Evolutionary conservation across 2,113 vertebrate genomes (phyloP), one percentile per base, ranked within the genome.

Genomic region (Gila orcuttii): DNA sequence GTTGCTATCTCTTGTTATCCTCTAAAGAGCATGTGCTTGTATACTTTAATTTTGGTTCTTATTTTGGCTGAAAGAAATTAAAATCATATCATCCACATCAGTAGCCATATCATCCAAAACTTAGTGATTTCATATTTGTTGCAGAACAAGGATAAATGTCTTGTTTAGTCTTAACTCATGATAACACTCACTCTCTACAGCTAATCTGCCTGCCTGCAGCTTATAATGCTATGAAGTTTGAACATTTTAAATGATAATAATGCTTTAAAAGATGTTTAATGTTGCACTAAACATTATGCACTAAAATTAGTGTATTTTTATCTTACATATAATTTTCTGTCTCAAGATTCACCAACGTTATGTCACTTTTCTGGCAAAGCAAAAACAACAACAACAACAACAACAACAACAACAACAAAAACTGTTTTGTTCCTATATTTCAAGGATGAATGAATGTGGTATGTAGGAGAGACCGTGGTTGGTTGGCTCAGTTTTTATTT

Each of bases 41-140:
- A 33, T 82, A 55, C 2, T 15, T 55, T n/a, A 12, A 42, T 83
- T 25, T 31, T 3, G 55, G 47, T 12, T 83, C 12, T 59, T 83
- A 74, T 83, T 73, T 73, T 73, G 82, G 47, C 82, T 71, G 52
- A 42, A 73, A 73, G 33, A 73, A 57, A 12, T 19, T n/a, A 12
- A 73, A 73, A 74, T 83, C 81, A 83, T 83, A 83, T 83, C 82
- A 73, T 73, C 13, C 82, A 39, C 50, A 74, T 50, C 31, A 19
- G 47, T 83, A 83, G 82, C 50, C 82, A 83, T 42, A 83, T 83
- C 82, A 69, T 82, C 45, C 45, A 82, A 28, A 36, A 62, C 6
- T 23, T 52, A 12, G 62, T 52, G 80, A 69, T 52, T 82, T 81
- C 59, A 55, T 55, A 50, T 19, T 71, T 39, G 2, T 57, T 57